Base-by-base conservation (phyloP, 1,140 invertebrate genomes). In the Procambarus clarkii region DNA sequence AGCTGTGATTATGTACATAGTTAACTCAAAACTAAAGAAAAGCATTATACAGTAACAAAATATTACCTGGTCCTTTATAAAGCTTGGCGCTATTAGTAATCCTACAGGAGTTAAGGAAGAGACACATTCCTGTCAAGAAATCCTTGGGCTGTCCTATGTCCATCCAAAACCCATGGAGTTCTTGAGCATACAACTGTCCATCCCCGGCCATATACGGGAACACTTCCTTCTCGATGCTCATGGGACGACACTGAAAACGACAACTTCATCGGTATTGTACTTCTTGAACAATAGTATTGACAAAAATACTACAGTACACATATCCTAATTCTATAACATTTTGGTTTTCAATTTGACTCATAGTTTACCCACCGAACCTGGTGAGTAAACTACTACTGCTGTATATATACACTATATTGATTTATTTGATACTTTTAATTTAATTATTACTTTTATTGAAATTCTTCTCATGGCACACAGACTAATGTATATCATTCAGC, bases 121-220 rank as follows among this genome's bases (percentile, higher is more conserved):
- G 93, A 93, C 95, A 95, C 95, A 97, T 96, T 83, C 99, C 99
- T 94, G 97, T 99, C 44, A 99, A 95, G 94, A 99, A 99, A 95
- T 99, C 99, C 96, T 98, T 99, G 0, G 99, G 99, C 94, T 99
- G 99, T 46, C 99, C 99, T 92, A 99, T 98, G 95, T 99, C 99
- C 99, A 99, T 99, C 99, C 99, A n/a, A 99, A 94, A 99, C 2
- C 98, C 98, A 94, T 97, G 95, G 21, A 99, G 95, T 99, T 94
- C 98, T 96, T 98, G 98, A 0, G 99, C 98, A 95, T 96, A 99
- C 21, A 99, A 95, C 93, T 99, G 95, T 2, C 96, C 96, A 93
- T 98, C 97, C 80, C 95, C 94, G 0, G 98, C 98, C 99, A 99
- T 99, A 60, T 95, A 95, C 0, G 99, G 99, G 94, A 99, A 99